These are phyloP conservation scores for Ataeniobius toweri DNA, from an alignment of 2,797 vertebrate species.

Conservation along the genomic window DNA sequence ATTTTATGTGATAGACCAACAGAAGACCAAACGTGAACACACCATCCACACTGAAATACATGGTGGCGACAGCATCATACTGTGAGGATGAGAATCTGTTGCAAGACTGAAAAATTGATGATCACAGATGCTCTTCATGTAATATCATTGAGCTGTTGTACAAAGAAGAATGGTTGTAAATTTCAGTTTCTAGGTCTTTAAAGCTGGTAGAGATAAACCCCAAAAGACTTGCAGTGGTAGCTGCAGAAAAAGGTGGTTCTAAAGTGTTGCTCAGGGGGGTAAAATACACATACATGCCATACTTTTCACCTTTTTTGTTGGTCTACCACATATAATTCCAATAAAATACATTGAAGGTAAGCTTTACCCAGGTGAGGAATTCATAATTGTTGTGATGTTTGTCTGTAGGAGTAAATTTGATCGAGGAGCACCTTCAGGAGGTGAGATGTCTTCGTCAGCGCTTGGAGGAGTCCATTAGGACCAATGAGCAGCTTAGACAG, in stretches of 20 bases:
- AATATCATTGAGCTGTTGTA: too few relatives aligned
- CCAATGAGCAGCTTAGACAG: constrained; percentile 88
- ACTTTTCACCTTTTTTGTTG: not conserved
- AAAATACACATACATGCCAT: not conserved
- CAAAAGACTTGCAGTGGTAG: not conserved
- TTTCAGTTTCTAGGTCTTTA: not conserved
- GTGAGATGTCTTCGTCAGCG: constrained; percentile 89
- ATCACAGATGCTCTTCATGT: too few relatives aligned
- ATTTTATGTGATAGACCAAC: not conserved
- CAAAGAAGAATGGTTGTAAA: not conserved
- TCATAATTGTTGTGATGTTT: not conserved
- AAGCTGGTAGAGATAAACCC: not conserved
- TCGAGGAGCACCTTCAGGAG: constrained; percentile 91
- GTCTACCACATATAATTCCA: not conserved
- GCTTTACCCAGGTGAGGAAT: not conserved
- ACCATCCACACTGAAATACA: not conserved
- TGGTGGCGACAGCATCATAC: not conserved
- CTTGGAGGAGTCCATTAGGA: constrained; percentile 92
- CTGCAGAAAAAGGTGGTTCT: not conserved
- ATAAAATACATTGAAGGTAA: not conserved
- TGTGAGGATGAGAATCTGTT: not conserved
- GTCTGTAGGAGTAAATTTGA: constrained; percentile 82
- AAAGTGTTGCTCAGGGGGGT: not conserved
- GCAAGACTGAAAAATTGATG: too few relatives aligned
- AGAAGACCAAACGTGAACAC: not conserved